Percentiles rank a stretch among this genome's conserved stretches.
Evolutionary conservation across 2,888 invertebrate species (phyloP).

Genomic region (Plebejus melissa): DNA sequence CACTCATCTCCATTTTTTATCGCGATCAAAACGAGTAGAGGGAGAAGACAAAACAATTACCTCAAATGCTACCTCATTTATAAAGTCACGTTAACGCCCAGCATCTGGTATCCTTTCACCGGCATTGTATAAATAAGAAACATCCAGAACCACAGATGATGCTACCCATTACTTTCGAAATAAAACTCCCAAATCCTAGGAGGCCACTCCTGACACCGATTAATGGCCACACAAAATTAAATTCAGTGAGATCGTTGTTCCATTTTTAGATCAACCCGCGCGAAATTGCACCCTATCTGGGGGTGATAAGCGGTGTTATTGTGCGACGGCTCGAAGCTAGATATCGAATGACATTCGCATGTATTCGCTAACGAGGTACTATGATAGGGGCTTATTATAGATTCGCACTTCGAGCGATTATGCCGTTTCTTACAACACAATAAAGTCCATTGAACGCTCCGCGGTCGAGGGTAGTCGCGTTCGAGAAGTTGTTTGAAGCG

Average conservation of each 20-base stretch:
- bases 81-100: constrained; percentile 18
- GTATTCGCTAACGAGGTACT: constrained; percentile 65
- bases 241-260: constrained; percentile 63
- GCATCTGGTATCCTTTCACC: constrained; percentile 23
- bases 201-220: constrained; percentile 61
- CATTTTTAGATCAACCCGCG: constrained; percentile 44
- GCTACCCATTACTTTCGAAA: constrained; percentile 54
- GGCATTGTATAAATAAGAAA: constrained; percentile 13
- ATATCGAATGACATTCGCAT: constrained; percentile 69
- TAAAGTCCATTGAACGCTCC: constrained; percentile 43
- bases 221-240: constrained; percentile 70
- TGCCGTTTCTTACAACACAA: constrained; percentile 43
- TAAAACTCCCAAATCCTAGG: constrained; percentile 65
- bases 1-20: background rate
- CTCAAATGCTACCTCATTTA: constrained; percentile 4
- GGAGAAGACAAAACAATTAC: background rate
- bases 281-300: constrained; percentile 46
- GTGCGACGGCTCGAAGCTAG: constrained; percentile 47
- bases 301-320: constrained; percentile 46
- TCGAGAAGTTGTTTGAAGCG: constrained; percentile 62
- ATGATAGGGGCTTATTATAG: constrained; percentile 54
- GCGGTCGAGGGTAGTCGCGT: constrained; percentile 54
- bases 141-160: constrained; percentile 35
- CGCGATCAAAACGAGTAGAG: background rate
- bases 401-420: constrained; percentile 45